phyloP scores from a whole-genome alignment of 1,140 invertebrate genomes.

The Oryzaephilus surinamensis region DNA sequence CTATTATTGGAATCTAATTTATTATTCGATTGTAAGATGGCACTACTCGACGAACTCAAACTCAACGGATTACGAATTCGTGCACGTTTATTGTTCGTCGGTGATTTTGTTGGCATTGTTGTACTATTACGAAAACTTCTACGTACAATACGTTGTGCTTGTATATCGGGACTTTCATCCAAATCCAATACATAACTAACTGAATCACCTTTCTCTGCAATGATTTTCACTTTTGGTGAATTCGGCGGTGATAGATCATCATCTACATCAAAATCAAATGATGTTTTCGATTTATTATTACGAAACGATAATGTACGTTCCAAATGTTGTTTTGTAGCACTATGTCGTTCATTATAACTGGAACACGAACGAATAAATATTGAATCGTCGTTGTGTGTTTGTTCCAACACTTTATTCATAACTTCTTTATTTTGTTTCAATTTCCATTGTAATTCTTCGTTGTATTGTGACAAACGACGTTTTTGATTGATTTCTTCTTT shows the following conservation, averaged over 20 bases:
- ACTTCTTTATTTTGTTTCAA: slow-evolving; percentile 66
- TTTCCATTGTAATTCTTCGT: slow-evolving; percentile 79
- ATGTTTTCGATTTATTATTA: slow-evolving; percentile 14
- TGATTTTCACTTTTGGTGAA: slow-evolving; percentile 59
- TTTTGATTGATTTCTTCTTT: slow-evolving; percentile 65
- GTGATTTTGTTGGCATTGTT: slow-evolving; percentile 14
- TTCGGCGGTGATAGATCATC: slow-evolving; percentile 39
- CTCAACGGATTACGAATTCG: slow-evolving; percentile 37
- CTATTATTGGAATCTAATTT: slow-evolving; percentile 19
- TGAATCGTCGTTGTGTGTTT: slow-evolving; percentile 25
- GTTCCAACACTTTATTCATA: slow-evolving; percentile 34
- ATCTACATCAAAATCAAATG: slow-evolving; percentile 13
- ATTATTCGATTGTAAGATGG: slow-evolving; percentile 17
- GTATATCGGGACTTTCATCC: slow-evolving; percentile 56
- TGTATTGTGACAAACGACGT: slow-evolving; percentile 63
- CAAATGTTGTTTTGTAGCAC: slow-evolving; percentile 13
- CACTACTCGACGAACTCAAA: slow-evolving; percentile 44
- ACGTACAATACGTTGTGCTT: slow-evolving; percentile 47
- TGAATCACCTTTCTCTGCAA: slow-evolving; percentile 72
- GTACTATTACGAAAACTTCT: slow-evolving; percentile 36
- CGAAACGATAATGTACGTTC: slow-evolving; percentile 26
- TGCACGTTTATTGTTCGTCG: slow-evolving; percentile 38
- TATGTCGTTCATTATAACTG: slow-evolving; percentile 30
- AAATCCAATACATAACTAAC: slow-evolving; percentile 75
- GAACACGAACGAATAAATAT: slow-evolving; percentile 21